Percentiles rank a stretch among this genome's conserved stretches.
phyloP scores from a whole-genome alignment of 2,888 invertebrate species.

The Amiota communis region DNA sequence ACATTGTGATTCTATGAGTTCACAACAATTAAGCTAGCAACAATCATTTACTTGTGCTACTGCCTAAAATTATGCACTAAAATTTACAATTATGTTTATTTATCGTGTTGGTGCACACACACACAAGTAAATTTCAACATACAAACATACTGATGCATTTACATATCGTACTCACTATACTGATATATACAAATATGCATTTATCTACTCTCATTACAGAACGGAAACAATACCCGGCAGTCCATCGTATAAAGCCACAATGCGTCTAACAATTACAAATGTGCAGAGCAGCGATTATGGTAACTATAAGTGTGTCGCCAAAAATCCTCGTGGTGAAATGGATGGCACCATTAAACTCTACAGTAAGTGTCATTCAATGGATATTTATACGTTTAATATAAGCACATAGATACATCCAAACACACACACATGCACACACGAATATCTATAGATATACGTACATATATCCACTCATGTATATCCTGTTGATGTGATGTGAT shows the following conservation, averaged over 20 bases:
- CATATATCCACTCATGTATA: neutral
- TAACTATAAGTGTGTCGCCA: conserved; percentile 88
- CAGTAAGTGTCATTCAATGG: conserved; percentile 78
- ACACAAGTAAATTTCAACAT: conserved; percentile 8
- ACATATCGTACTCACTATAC: neutral
- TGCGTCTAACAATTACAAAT: conserved; percentile 87
- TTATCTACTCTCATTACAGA: conserved; percentile 55
- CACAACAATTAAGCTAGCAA: neutral
- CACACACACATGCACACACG: conserved; percentile 10
- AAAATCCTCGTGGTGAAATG: conserved; percentile 92
- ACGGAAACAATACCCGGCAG: conserved; percentile 82
- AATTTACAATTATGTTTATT: conserved; percentile 29
- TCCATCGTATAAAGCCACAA: conserved; percentile 89
- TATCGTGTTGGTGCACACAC: conserved; percentile 19
- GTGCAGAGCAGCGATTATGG: conserved; percentile 88
- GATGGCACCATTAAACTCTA: conserved; percentile 91
- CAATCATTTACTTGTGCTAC: conserved; percentile 20
- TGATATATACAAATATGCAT: neutral
- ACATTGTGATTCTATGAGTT: no score
- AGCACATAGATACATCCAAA: conserved; percentile 28
- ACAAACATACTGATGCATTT: neutral
- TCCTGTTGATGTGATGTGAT: neutral
- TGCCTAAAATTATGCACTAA: conserved; percentile 28
- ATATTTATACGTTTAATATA: conserved; percentile 58
- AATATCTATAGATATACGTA: neutral